Percentiles rank a stretch among this genome's conserved stretches.
Evolutionary conservation across 2,113 vertebrate genomes (phyloP).

Genomic region (Sigmodon hispidus): DNA sequence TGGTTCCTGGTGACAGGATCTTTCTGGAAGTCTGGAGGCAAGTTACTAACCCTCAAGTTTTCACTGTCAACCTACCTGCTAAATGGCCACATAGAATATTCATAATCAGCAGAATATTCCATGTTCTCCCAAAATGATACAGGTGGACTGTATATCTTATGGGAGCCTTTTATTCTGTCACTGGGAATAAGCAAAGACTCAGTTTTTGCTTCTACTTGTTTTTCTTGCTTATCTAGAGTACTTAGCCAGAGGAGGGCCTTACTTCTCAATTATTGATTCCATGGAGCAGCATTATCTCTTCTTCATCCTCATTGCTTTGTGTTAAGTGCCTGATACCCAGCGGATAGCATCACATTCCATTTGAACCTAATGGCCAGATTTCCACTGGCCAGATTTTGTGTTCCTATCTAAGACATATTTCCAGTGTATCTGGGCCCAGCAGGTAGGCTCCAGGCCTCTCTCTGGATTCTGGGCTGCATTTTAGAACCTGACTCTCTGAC

Average conservation of each 20-base stretch:
- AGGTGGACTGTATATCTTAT: accelerated
- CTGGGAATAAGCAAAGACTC: neutral
- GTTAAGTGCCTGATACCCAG: neutral
- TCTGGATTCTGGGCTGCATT: neutral
- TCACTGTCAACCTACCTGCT: neutral
- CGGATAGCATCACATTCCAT: neutral
- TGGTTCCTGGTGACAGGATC: neutral
- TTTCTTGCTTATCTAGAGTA: no score
- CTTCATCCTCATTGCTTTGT: neutral
- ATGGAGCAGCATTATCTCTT: neutral
- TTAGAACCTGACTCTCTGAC: neutral
- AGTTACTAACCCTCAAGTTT: neutral
- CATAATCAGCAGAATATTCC: neutral
- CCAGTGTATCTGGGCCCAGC: accelerated
- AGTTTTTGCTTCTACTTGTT: no score
- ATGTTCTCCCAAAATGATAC: neutral
- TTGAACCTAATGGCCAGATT: neutral
- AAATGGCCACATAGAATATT: neutral
- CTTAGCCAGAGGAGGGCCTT: accelerated
- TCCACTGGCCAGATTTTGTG: neutral
- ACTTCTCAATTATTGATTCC: neutral
- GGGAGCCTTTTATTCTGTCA: neutral
- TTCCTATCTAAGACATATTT: neutral
- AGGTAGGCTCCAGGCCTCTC: neutral
- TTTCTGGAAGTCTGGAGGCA: no score